Percentiles rank a stretch among this genome's conserved stretches.
phyloP scores from a whole-genome alignment of 2,888 invertebrate genomes.

The Zhuqinia jingwanae region DNA sequence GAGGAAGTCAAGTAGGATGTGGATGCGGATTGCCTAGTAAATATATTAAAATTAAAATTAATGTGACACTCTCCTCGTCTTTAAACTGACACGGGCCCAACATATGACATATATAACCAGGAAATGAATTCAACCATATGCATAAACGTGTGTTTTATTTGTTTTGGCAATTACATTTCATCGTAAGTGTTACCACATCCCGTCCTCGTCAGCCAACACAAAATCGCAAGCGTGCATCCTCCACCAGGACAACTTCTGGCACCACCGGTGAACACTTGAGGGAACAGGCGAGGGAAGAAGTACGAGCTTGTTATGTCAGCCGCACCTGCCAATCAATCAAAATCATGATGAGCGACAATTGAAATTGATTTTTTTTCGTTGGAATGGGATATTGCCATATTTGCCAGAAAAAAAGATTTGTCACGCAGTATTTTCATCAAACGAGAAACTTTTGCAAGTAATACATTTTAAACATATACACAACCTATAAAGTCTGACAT shows the following conservation, averaged over 20 bases:
- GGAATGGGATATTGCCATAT: neutral
- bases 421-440: neutral
- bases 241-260: conserved; percentile 76
- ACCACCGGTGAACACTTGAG: conserved; percentile 75
- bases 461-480: neutral
- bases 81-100: no score
- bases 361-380: conserved; percentile 11
- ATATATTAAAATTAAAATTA: no score
- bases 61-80: no score
- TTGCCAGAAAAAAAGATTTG: neutral
- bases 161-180: conserved; percentile 52
- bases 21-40: conserved; percentile 58
- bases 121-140: no score
- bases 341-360: neutral
- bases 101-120: no score
- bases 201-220: conserved; percentile 78
- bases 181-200: conserved; percentile 74
- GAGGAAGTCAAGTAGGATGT: conserved; percentile 67
- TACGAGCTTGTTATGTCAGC: conserved; percentile 69
- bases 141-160: conserved; percentile 8
- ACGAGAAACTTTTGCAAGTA: neutral
- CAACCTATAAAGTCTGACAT: no score
- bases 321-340: conserved; percentile 63
- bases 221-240: conserved; percentile 77
- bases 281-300: conserved; percentile 77